Percentiles rank a stretch among this genome's conserved stretches.
Evolutionary conservation across 2,797 vertebrate species (phyloP).

Genomic region (Hippoglossus hippoglossus): DNA sequence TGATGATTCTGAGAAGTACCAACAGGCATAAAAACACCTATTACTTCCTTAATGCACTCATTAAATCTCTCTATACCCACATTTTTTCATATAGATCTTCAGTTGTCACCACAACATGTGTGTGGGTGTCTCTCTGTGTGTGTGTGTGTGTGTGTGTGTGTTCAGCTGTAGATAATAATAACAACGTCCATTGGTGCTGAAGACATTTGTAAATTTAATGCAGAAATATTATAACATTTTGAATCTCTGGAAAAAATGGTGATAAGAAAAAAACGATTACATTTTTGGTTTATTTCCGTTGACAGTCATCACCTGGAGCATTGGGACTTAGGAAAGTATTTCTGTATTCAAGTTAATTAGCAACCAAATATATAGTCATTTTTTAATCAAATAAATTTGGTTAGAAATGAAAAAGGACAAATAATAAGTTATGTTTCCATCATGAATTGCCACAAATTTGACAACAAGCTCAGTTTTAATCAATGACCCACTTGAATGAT

Average conservation of each 20-base stretch:
- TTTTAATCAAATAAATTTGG: not conserved
- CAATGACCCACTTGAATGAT: slow-evolving; percentile 25
- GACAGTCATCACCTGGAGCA: not conserved
- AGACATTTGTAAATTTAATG: not conserved
- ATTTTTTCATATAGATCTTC: no score
- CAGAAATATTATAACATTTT: not conserved
- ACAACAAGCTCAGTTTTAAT: slow-evolving; percentile 35
- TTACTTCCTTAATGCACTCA: no score
- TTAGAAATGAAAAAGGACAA: not conserved
- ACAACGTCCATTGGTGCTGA: not conserved
- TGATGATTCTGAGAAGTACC: no score
- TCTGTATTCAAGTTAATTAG: not conserved
- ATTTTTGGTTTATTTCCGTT: slow-evolving; percentile 33
- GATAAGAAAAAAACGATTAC: slow-evolving; percentile 3
- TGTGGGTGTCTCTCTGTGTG: not conserved
- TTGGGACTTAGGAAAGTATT: not conserved
- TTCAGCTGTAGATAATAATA: no score
- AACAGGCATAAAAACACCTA: no score
- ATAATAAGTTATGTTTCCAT: not conserved
- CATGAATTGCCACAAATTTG: slow-evolving; percentile 5
- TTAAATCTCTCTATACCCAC: no score
- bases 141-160: no score
- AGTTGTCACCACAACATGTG: not conserved
- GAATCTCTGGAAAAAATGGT: not conserved
- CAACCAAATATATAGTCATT: not conserved